A percentile compares a stretch with the other conserved stretches of the same genome.
phyloP scores from a whole-genome alignment of 2,888 invertebrate species.

The Eristalis intricaria region DNA sequence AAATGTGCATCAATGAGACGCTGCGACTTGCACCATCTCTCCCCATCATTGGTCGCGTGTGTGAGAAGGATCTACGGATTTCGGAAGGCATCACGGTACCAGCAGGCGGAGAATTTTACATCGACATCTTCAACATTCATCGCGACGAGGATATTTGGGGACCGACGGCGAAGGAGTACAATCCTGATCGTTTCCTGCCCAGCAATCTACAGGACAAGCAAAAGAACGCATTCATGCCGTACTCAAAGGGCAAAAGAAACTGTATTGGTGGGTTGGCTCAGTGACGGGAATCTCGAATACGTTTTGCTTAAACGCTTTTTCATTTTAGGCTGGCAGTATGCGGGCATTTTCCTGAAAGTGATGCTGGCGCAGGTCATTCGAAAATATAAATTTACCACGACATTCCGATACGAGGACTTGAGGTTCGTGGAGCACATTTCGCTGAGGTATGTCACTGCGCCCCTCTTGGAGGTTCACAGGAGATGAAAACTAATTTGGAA shows the following conservation, averaged over 20 bases:
- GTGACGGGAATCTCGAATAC: neutral
- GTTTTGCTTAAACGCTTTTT: neutral
- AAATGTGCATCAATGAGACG: constrained; percentile 74
- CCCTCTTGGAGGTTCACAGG: constrained; percentile 73
- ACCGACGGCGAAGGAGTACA: constrained; percentile 76
- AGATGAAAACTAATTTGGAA: too few species aligned
- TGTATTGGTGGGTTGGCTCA: constrained; percentile 73
- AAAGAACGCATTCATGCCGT: constrained; percentile 78
- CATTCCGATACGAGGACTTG: constrained; percentile 76
- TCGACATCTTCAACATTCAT: constrained; percentile 78
- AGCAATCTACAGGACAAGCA: constrained; percentile 76
- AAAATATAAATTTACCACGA: constrained; percentile 76
- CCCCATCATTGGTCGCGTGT: constrained; percentile 72
- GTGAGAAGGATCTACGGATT: constrained; percentile 56
- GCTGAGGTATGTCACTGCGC: constrained; percentile 75
- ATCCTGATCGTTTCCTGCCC: constrained; percentile 79
- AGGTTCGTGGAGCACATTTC: constrained; percentile 77
- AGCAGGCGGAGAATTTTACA: constrained; percentile 63
- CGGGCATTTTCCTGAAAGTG: constrained; percentile 76
- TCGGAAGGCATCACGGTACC: constrained; percentile 68
- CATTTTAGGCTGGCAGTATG: constrained; percentile 77
- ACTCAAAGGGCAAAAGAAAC: constrained; percentile 77
- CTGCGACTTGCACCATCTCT: constrained; percentile 73
- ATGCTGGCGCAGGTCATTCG: constrained; percentile 76
- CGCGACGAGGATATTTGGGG: constrained; percentile 78